Evolutionary conservation across 2,888 invertebrate genomes (phyloP).

Genomic region (Deilephila porcellus): DNA sequence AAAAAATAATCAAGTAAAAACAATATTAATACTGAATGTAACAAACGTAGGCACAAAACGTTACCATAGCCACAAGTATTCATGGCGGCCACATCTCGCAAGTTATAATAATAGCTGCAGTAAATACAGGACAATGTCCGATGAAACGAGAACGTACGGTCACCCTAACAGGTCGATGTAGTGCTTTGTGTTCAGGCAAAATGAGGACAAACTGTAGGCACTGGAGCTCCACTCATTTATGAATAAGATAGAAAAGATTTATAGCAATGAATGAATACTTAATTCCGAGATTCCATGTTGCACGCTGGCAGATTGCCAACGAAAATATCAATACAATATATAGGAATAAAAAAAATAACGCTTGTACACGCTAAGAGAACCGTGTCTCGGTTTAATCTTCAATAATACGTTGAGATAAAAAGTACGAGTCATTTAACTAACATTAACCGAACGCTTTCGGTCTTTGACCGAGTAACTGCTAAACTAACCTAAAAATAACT

Average conservation of each 20-base stretch:
- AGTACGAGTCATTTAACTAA: background rate
- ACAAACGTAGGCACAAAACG: background rate
- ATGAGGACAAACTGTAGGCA: conserved; percentile 51
- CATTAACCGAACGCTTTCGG: conserved; percentile 27
- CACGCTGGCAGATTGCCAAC: conserved; percentile 68
- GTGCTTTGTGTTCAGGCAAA: conserved; percentile 45
- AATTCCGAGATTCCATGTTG: conserved; percentile 68
- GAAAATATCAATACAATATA: conserved; percentile 70
- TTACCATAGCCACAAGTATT: conserved; percentile 8
- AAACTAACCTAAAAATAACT: conserved; percentile 11
- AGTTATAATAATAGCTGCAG: conserved; percentile 28
- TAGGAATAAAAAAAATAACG: conserved; percentile 41
- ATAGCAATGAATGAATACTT: conserved; percentile 73
- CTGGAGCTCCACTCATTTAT: conserved; percentile 49
- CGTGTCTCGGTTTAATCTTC: conserved; percentile 15
- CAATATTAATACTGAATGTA: background rate
- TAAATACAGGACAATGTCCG: conserved; percentile 36
- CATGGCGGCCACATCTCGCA: conserved; percentile 24
- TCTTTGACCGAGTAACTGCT: conserved; percentile 18
- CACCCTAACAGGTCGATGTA: conserved; percentile 31
- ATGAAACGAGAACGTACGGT: conserved; percentile 29
- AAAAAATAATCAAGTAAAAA: background rate
- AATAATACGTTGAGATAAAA: conserved; percentile 29
- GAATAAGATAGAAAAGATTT: conserved; percentile 75
- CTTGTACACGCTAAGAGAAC: conserved; percentile 23